Conservation (phyloP, 1,140 invertebrate genomes). For the Diplogasteroides magnus region DNA sequence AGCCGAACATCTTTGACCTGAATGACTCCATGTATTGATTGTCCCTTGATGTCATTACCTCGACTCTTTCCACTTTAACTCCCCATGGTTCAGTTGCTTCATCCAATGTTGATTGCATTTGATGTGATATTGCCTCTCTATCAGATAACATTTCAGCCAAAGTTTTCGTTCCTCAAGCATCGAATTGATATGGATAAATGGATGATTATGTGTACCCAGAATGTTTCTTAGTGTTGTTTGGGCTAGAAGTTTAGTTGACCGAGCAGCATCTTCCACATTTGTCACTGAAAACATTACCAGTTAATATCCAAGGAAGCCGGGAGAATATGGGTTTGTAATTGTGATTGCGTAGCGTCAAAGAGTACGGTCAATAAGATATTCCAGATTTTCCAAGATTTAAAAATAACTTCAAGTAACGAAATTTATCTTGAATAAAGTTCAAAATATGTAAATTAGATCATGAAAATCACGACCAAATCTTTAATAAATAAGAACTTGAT, state of each 20-base stretch:
- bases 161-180: constrained; percentile 45
- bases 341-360: too few species aligned
- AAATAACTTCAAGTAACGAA: too few species aligned
- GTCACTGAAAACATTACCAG: constrained; percentile 61
- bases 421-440: constrained; percentile 54
- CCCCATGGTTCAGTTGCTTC: constrained; percentile 91
- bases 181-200: too few species aligned
- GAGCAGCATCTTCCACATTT: constrained; percentile 91
- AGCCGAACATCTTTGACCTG: constrained; percentile 56
- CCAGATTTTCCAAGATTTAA: too few species aligned
- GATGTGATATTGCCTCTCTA: constrained; percentile 59
- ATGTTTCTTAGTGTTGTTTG: constrained; percentile 57
- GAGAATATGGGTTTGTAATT: too few species aligned
- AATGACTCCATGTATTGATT: too few species aligned
- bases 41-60: constrained; percentile 37
- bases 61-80: constrained; percentile 56
- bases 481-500: not conserved
- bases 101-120: constrained; percentile 65
- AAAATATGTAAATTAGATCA: too few species aligned
- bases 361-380: too few species aligned
- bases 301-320: not conserved
- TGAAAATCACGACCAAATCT: too few species aligned
- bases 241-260: constrained; percentile 52
- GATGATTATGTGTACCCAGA: too few species aligned
- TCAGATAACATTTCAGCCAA: constrained; percentile 57